Evolutionary conservation across 1,140 invertebrate genomes (phyloP), one percentile per base, ranked within the genome.

Genomic region (Drosophila mojavensis): DNA sequence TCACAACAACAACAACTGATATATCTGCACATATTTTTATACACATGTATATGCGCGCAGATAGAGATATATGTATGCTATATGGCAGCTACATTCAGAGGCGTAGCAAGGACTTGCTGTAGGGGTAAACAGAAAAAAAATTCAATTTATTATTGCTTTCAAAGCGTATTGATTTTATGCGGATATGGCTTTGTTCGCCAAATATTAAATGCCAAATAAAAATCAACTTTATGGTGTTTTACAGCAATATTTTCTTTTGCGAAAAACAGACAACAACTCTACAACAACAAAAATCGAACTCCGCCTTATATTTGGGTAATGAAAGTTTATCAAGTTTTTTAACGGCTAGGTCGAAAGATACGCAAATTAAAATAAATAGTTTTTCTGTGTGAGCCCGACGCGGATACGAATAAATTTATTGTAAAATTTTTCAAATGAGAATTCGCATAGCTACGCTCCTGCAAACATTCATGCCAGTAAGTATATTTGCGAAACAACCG

Each of bases 161-260:
- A 62, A 50, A 50, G 6, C 45, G 11, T 39, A 62, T 62, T 62
- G 47, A 51, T 39, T 36, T 48, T 13, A 62, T 50, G 7, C 17
- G 60, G 28, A 36, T 50, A 17, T 24, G 28, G 30, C 60, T 50
- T 62, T 62, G 47, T 62, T 62, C 43, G 11, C n/a, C 13, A 62
- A 50, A 48, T 26, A 50, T 62, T 48, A 45, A 50, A n/a, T n/a
- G 11, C 20, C 48, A 15, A 36, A 51, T 50, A n/a, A 43, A 33
- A 41, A 26, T 43, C 36, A 20, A 24, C 36, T 24, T 26, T 50
- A 24, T 26, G 10, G 10, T 50, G 11, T 4, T 50, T 26, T 5
- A 50, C 20, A 50, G 10, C 5, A 9, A 50, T 13, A 48, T 26
- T 26, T 26, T 5, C 48, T 50, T 4, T 26, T 4, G 10, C 10